Evolutionary conservation across 37 sponge, comb jelly and placozoan genomes (phyloP).

Genomic region (Aplysina aerophoba): DNA sequence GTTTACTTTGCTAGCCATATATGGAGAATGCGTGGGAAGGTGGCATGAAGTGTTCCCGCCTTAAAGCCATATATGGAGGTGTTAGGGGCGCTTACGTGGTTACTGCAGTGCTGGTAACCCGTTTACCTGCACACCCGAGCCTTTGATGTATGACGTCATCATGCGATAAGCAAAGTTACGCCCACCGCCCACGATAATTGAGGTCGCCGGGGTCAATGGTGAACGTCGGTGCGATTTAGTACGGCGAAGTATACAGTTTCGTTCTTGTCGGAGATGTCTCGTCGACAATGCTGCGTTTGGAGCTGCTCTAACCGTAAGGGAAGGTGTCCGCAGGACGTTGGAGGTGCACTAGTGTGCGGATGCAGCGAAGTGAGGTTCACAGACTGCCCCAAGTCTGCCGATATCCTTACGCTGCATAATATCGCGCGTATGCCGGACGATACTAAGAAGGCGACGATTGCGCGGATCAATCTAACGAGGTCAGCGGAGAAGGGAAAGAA

Average conservation of each 20-base stretch:
- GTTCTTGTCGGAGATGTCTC: conserved; percentile 20
- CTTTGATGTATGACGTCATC: too few species aligned
- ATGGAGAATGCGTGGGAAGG: too few species aligned
- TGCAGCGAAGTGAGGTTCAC: neutral
- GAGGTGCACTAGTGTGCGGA: conserved; percentile 5
- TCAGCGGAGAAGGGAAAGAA: neutral
- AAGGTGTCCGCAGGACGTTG: conserved; percentile 42
- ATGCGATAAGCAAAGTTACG: conserved; percentile 23
- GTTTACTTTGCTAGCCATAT: too few species aligned
- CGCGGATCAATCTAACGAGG: conserved; percentile 38
- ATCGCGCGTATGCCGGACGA: conserved; percentile 35
- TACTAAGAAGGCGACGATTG: neutral
- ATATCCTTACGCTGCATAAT: conserved; percentile 33
- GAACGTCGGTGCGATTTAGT: neutral
- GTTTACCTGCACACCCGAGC: too few species aligned
- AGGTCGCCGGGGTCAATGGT: conserved; percentile 22
- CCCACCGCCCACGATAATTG: conserved; percentile 33
- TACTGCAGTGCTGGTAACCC: too few species aligned
- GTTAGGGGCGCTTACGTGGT: too few species aligned
- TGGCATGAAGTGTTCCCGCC: too few species aligned
- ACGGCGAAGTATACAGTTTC: conserved; percentile 14
- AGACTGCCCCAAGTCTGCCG: conserved; percentile 34
- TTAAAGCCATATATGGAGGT: too few species aligned
- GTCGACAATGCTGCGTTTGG: conserved; percentile 53
- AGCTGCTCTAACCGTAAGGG: conserved; percentile 38